Evolutionary conservation across 2,113 vertebrate genomes (phyloP).

Genomic region (Pygoscelis adeliae): DNA sequence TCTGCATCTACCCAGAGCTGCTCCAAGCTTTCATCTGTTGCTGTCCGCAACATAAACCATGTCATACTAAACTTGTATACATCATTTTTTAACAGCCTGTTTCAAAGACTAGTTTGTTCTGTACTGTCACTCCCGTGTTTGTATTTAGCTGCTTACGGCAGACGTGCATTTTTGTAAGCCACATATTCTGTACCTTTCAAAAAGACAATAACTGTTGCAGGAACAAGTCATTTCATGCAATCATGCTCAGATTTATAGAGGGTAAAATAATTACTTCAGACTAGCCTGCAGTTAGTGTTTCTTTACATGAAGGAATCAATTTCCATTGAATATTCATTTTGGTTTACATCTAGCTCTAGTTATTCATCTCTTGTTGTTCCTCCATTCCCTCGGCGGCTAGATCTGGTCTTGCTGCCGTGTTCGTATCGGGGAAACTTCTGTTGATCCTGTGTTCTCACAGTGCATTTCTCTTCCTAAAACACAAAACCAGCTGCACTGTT

Average conservation of each 20-base stretch:
- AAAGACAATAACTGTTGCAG: neutral
- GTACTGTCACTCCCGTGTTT: neutral
- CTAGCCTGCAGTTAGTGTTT: neutral
- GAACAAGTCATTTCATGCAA: neutral
- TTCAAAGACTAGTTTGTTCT: neutral
- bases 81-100: neutral
- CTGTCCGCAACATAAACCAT: neutral
- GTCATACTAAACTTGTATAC: neutral
- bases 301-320: neutral
- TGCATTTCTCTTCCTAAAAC: neutral
- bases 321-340: neutral
- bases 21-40: neutral
- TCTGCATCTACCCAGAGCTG: neutral
- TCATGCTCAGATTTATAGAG: neutral
- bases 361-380: neutral
- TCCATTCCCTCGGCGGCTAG: neutral
- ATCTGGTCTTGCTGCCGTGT: neutral
- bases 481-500: neutral
- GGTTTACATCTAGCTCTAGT: neutral
- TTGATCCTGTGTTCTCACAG: neutral
- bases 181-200: neutral
- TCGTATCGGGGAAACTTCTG: rapidly evolving
- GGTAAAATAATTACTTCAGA: neutral
- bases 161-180: neutral
- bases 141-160: neutral